Evolutionary conservation across 2,888 invertebrate species (phyloP), one percentile per base, ranked within the genome.

Genomic region (Oxytorus armatus): DNA sequence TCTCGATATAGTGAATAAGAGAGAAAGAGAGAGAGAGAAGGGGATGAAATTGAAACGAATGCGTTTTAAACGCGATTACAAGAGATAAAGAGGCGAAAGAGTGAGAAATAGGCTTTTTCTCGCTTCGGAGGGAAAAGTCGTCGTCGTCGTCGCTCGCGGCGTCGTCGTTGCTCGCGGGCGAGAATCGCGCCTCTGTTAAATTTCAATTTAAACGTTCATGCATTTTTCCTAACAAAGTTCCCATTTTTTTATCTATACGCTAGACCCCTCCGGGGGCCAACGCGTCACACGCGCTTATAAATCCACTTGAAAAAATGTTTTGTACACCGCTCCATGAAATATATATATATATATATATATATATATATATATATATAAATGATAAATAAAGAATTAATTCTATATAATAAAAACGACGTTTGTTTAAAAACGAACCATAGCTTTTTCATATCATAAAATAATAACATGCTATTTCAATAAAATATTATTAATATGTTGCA

Each of bases 31-130:
- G 53, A 63, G 75, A 77, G 72, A 70, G 57, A 75, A 69, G 78
- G 77, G 79, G 82, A 79, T 81, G 83, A 89, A 87, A 86, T 88
- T 88, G 88, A 88, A 88, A 90, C 86, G 87, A 89, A 88, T 87
- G 86, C 87, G 86, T 88, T 88, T 87, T 85, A 86, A 89, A 89
- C 80, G 74, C 79, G 85, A 90, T 90, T 89, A 90, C 86, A 47
- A 78, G 81, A 78, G 74, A 79, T 68, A 77, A 63, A 51, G 51
- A 70, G 33, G 47, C 74, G 78, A 74, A 74, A 75, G 55, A 69
- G 59, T 53, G 65, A 63, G 47, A 23, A 21, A 18, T 21, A 36
- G 25, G 33, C 39, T 57, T 74, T 77, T 59, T 77, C 57, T 47
- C 76, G 72, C 72, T 81, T 49, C 55, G 74, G 44, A 76, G 80